Evolutionary conservation across 2,888 invertebrate species (phyloP).

Genomic region (Melieria crassipennis): DNA sequence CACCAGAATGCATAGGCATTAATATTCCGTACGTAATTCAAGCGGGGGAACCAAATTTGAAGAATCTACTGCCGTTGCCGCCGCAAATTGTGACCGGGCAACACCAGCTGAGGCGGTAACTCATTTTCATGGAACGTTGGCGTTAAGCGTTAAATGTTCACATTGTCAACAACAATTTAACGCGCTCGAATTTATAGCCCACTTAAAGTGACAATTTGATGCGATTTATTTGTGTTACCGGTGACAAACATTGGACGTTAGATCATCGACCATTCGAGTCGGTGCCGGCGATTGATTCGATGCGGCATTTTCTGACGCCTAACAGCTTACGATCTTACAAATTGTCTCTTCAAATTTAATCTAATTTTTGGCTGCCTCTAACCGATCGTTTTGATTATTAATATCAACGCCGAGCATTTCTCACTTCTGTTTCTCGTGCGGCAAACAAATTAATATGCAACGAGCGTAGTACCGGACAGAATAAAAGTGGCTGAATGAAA

Average conservation of each 20-base stretch:
- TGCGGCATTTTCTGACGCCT: too few species aligned
- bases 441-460: too few species aligned
- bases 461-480: too few species aligned
- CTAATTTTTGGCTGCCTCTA: too few species aligned
- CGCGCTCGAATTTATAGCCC: slow-evolving; percentile 32
- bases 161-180: slow-evolving; percentile 26
- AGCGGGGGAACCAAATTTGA: slow-evolving; percentile 11
- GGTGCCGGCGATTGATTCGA: too few species aligned
- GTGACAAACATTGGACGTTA: slow-evolving; percentile 7
- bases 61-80: background rate
- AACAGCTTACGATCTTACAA: too few species aligned
- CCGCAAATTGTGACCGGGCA: background rate
- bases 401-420: too few species aligned
- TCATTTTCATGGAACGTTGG: slow-evolving; percentile 21
- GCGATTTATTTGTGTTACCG: slow-evolving; percentile 16
- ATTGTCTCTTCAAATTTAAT: too few species aligned
- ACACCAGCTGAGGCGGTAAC: too few species aligned
- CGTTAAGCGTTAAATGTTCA: slow-evolving; percentile 23
- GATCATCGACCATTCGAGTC: slow-evolving; percentile 2
- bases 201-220: slow-evolving; percentile 25
- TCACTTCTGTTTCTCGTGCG: too few species aligned
- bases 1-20: background rate
- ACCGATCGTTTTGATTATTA: too few species aligned
- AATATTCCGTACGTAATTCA: background rate
- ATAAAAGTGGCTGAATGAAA: background rate